Conservation (phyloP, 1,140 invertebrate genomes). For the Eubasilissa regina region DNA sequence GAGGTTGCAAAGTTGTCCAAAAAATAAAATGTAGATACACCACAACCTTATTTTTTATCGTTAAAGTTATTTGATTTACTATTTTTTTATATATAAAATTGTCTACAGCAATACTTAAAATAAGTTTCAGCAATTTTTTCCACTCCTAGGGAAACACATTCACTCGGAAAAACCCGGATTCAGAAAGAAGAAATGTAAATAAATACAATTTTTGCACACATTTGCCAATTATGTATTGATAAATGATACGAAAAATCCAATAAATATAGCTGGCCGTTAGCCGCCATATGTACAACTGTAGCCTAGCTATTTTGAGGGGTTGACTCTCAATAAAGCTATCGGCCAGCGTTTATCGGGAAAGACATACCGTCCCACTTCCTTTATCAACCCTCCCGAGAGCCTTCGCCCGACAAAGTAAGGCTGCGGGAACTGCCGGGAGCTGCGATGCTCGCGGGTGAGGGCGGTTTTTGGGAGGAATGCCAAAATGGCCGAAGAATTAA, state of each 20-base stretch:
- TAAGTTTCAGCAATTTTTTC: no score
- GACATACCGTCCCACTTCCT: background rate
- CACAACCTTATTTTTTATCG: no score
- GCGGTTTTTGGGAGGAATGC: constrained; percentile 1
- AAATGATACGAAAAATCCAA: constrained; percentile 2
- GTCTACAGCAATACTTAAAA: no score
- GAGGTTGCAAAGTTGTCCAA: no score
- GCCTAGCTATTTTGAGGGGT: background rate
- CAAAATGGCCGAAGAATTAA: constrained; percentile 35
- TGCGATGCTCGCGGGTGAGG: background rate
- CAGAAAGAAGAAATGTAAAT: background rate
- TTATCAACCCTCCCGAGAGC: constrained; percentile 22
- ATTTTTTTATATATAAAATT: no score
- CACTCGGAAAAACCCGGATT: background rate
- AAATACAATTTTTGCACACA: background rate
- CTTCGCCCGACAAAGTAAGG: constrained; percentile 14
- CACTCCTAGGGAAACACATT: no score
- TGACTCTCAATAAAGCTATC: constrained; percentile 27
- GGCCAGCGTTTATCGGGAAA: constrained; percentile 24
- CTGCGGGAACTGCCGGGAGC: background rate
- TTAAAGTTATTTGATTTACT: no score
- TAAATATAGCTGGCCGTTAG: background rate
- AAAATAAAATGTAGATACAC: no score
- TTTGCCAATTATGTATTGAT: constrained; percentile 15
- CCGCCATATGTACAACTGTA: background rate